These are phyloP conservation scores for Halcyon smyrnensis DNA, from an alignment of 2,797 vertebrate genomes.

Conservation along the genomic window DNA sequence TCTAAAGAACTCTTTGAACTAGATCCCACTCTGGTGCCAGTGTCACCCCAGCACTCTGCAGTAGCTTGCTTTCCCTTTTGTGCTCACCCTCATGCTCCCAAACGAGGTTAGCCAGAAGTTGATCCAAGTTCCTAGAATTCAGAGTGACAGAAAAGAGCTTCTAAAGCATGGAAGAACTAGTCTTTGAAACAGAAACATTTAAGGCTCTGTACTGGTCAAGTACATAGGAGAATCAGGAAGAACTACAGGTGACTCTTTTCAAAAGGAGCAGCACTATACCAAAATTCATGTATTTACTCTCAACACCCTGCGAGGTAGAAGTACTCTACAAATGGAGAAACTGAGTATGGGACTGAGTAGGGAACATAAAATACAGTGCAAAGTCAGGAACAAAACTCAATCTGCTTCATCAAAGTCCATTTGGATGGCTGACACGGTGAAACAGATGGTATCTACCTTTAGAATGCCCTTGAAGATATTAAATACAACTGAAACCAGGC, in stretches of 20 bases:
- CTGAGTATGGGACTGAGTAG: not conserved
- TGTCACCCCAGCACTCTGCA: not conserved
- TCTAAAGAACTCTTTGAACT: not conserved
- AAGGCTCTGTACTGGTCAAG: not conserved
- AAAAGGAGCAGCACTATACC: not conserved
- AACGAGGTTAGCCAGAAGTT: not conserved
- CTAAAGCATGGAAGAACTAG: not conserved
- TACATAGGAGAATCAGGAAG: not conserved
- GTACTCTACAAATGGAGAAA: conserved; percentile 1
- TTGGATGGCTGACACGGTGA: not conserved
- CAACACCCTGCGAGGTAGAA: not conserved
- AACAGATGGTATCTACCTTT: not conserved
- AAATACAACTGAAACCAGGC: not conserved
- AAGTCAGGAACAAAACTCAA: not conserved
- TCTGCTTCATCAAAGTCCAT: not conserved
- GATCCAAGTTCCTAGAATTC: not conserved
- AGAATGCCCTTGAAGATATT: not conserved
- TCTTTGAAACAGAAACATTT: not conserved
- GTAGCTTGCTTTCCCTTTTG: not conserved
- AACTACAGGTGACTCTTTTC: not conserved
- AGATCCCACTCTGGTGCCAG: not conserved
- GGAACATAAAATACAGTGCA: not conserved
- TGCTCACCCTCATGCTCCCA: not conserved
- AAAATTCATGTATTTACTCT: conserved; percentile 2
- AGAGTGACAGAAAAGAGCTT: not conserved